A percentile compares a stretch with the other conserved stretches of the same genome.
Evolutionary conservation across 2,888 invertebrate genomes (phyloP).

Genomic region (Netelia inedita): DNA sequence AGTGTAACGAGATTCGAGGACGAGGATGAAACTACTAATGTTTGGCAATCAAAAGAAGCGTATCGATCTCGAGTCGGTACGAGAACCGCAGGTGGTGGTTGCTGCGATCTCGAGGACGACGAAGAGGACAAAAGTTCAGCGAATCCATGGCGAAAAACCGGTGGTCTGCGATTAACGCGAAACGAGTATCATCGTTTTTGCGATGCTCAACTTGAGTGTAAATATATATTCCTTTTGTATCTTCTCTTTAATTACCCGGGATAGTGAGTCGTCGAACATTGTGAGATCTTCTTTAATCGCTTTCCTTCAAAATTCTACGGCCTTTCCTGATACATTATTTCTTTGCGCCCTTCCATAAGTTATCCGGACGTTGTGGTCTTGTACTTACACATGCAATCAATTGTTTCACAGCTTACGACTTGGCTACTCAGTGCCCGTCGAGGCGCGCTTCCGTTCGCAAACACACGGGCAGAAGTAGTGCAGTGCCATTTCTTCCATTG

Average conservation of each 20-base stretch:
- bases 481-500: conserved; percentile 83
- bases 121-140: conserved; percentile 80
- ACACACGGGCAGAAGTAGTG: conserved; percentile 89
- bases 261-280: no score
- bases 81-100: conserved; percentile 64
- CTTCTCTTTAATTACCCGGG: not conserved
- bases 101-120: conserved; percentile 77
- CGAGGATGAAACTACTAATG: conserved; percentile 74
- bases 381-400: no score
- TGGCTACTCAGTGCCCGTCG: conserved; percentile 93
- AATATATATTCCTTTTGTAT: conserved; percentile 57
- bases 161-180: conserved; percentile 86
- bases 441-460: conserved; percentile 89
- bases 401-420: conserved; percentile 89
- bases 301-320: no score
- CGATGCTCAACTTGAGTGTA: conserved; percentile 93
- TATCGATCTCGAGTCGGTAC: conserved; percentile 68
- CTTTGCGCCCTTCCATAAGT: no score
- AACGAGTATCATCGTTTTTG: conserved; percentile 93
- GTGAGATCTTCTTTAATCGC: no score
- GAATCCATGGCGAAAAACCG: conserved; percentile 84
- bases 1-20: conserved; percentile 80
- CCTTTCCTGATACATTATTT: no score
- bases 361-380: no score
- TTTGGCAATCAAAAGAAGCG: conserved; percentile 76